Percentiles rank a stretch among this genome's conserved stretches.
These are phyloP conservation scores for Ips typographus DNA, from an alignment of 1,140 invertebrate species.

Conservation along the genomic window DNA sequence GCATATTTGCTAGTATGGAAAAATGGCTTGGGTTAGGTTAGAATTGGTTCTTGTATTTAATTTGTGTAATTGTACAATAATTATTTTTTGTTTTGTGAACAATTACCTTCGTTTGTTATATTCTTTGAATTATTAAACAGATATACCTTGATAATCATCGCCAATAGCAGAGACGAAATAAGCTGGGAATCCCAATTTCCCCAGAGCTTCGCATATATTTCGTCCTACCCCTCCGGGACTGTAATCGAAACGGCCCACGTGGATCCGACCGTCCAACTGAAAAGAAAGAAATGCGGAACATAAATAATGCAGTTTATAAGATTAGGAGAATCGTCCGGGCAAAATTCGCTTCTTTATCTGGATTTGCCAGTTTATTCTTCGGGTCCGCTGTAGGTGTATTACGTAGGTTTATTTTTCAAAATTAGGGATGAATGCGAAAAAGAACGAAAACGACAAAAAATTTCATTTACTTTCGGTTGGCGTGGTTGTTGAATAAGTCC, in stretches of 20 bases:
- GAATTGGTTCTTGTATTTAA: no score
- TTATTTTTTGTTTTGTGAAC: no score
- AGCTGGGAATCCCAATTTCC: conserved; percentile 66
- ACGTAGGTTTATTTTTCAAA: no score
- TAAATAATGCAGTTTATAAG: conserved; percentile 2
- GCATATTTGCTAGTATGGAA: not conserved
- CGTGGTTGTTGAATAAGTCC: no score
- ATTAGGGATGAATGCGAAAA: no score
- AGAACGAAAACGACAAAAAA: no score
- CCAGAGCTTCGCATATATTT: conserved; percentile 86
- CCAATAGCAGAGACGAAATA: conserved; percentile 82
- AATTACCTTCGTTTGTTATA: no score
- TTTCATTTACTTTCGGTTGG: no score
- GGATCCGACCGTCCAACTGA: conserved; percentile 77
- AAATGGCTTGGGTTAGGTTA: no score
- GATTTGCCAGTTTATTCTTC: not conserved
- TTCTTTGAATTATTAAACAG: no score
- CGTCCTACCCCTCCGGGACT: conserved; percentile 84
- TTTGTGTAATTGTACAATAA: no score
- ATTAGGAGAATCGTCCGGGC: not conserved
- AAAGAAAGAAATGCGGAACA: conserved; percentile 45
- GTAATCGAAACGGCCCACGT: conserved; percentile 62
- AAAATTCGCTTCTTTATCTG: not conserved
- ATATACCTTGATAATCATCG: conserved; percentile 61
- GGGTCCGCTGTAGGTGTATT: not conserved